These are phyloP conservation scores for Crax fasciolata DNA, from an alignment of 2,797 vertebrate genomes.

Conservation along the genomic window DNA sequence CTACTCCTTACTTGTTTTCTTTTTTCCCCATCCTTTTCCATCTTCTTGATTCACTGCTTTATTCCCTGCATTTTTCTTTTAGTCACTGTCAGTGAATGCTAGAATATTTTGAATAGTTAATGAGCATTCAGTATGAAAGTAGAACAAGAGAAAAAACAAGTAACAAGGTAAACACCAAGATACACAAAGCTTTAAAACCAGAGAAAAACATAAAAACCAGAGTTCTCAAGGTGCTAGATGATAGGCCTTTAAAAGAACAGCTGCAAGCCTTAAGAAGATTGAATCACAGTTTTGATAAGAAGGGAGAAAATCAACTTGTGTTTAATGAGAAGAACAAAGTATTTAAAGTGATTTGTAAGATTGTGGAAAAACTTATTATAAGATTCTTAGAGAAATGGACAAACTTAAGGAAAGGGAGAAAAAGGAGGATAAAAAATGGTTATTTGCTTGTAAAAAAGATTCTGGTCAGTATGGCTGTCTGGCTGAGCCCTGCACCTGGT, in stretches of 20 bases:
- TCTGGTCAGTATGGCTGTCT: background rate
- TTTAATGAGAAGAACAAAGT: background rate
- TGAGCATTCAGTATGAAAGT: background rate
- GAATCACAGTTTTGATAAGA: background rate
- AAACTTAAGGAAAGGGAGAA: background rate
- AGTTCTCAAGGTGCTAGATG: background rate
- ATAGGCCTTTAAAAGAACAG: background rate
- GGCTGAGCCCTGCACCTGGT: background rate
- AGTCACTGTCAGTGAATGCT: background rate
- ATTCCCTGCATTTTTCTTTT: background rate
- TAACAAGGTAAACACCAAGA: background rate
- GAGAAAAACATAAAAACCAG: background rate
- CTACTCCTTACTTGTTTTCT: rapidly evolving
- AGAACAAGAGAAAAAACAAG: background rate
- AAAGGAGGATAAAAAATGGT: background rate
- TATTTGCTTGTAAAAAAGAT: background rate
- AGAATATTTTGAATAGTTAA: background rate
- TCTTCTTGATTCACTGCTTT: background rate
- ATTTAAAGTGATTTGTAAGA: background rate
- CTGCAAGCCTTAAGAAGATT: background rate
- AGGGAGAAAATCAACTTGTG: background rate
- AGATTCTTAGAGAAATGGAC: background rate
- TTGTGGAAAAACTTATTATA: background rate
- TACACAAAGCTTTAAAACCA: background rate
- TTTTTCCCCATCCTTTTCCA: background rate